Conservation (phyloP, 2,888 invertebrate species). For the Dyspetes luteomarginatus region DNA sequence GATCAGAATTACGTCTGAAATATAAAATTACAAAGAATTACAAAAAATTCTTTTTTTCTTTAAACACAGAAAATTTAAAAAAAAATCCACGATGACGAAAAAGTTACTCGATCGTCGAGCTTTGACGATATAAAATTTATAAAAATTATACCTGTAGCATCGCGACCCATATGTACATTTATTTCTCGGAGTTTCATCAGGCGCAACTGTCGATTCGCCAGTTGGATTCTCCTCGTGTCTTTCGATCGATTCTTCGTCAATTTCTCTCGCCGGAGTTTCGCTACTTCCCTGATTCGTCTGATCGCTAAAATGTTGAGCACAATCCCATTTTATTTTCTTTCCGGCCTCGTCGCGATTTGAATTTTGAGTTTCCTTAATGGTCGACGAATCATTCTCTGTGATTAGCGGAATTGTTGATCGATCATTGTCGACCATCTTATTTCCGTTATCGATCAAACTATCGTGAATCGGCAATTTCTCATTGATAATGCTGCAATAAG, state of each 20-base stretch:
- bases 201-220: not conserved
- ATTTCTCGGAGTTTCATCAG: constrained; percentile 79
- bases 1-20: constrained; percentile 86
- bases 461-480: not conserved
- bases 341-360: constrained; percentile 59
- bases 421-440: not conserved
- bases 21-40: not conserved
- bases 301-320: constrained; percentile 68
- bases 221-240: constrained; percentile 44
- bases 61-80: too few relatives aligned
- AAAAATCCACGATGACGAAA: not conserved
- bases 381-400: not conserved
- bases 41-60: too few relatives aligned
- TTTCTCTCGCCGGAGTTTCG: constrained; percentile 10
- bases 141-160: constrained; percentile 86
- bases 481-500: not conserved
- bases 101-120: not conserved
- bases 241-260: constrained; percentile 1
- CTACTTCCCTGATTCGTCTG: constrained; percentile 51
- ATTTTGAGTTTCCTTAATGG: constrained; percentile 13
- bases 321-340: constrained; percentile 72
- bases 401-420: not conserved
- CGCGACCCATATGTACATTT: constrained; percentile 87
- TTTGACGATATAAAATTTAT: too few relatives aligned
- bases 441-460: not conserved